Conservation (phyloP, 2,797 vertebrate genomes). For the Tinamus major region DNA sequence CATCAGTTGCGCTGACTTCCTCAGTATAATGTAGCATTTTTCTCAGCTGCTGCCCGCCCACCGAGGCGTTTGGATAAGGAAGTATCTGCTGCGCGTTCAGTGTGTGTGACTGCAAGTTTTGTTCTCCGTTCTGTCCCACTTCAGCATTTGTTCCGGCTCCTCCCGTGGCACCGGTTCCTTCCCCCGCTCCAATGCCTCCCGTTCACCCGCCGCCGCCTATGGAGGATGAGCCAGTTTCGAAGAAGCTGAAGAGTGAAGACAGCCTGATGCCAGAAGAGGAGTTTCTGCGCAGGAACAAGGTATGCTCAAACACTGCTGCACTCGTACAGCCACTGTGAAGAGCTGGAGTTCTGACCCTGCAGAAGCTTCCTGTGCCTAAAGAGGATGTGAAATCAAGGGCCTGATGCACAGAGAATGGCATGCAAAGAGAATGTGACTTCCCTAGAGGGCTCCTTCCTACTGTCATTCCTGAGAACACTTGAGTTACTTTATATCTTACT, state of each 20-base stretch:
- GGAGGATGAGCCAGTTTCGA: constrained; percentile 93
- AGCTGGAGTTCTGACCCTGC: rapidly evolving
- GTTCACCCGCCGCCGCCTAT: constrained; percentile 91
- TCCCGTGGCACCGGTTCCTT: constrained; percentile 88
- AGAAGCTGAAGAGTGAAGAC: constrained; percentile 98
- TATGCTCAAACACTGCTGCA: neutral
- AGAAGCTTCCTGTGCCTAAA: neutral
- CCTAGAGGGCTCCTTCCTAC: neutral
- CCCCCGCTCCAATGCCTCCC: constrained; percentile 86
- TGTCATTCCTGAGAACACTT: neutral
- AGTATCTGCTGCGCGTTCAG: neutral
- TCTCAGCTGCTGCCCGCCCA: neutral
- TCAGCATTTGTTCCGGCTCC: constrained; percentile 95
- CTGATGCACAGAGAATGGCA: neutral
- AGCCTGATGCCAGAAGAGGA: constrained; percentile 97
- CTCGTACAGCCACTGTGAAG: neutral
- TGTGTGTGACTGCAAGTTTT: neutral
- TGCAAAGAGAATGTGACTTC: neutral
- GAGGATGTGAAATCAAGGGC: neutral
- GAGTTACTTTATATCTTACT: neutral
- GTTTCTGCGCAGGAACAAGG: constrained; percentile 96
- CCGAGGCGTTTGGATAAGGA: neutral
- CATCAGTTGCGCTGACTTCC: constrained; percentile 6
- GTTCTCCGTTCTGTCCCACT: neutral
- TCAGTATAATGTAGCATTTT: neutral